Evolutionary conservation across 2,888 invertebrate genomes (phyloP), one percentile per base, ranked within the genome.

Genomic region (Acrocera orbiculus): DNA sequence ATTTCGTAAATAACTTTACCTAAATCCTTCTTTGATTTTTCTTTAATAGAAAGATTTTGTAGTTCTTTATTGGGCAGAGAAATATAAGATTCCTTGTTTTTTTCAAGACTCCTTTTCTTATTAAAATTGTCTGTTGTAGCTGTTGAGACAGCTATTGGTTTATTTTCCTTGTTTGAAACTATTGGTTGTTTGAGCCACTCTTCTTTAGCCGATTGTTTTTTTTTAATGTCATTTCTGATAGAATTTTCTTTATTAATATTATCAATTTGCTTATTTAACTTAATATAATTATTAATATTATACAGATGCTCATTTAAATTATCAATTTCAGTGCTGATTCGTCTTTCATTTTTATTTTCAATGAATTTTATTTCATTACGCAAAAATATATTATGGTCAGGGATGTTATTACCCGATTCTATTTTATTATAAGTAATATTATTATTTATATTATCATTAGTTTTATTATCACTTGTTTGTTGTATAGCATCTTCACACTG

Each of bases 271-370:
- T 57, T 60, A 32, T 52, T 57, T 48, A 60, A 47, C 43, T 58
- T 58, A n/a, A 59, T 49, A 40, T 56, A 52, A 35, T 51, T 59
- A 40, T 58, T 60, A 4, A 60, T 39, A 27, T 54, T 52, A 42
- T 58, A 57, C 4, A 60, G 39, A 32, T 58, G 58, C 33, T 58
- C 60, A 41, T 53, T 58, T 11, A 60, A 54, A 5, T 56, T 54
- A 40, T 58, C 57, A 19, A 60, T 56, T 35, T 56, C 55, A 27
- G 49, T 47, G 39, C 52, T 56, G 37, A 57, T 48, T 32, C 49
- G 51, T 3, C 46, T 47, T 14, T 49, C 53, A 1, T 48, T 47
- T 39, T 48, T 53, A 23, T 51, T 53, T 40, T 56, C 58, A 19
- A 58, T 40, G 38, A 56, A 53, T 46, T 58, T 53, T 30, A 58